Evolutionary conservation across 2,888 invertebrate genomes (phyloP), one percentile per base, ranked within the genome.

Genomic region (Chrysodeixis includens): DNA sequence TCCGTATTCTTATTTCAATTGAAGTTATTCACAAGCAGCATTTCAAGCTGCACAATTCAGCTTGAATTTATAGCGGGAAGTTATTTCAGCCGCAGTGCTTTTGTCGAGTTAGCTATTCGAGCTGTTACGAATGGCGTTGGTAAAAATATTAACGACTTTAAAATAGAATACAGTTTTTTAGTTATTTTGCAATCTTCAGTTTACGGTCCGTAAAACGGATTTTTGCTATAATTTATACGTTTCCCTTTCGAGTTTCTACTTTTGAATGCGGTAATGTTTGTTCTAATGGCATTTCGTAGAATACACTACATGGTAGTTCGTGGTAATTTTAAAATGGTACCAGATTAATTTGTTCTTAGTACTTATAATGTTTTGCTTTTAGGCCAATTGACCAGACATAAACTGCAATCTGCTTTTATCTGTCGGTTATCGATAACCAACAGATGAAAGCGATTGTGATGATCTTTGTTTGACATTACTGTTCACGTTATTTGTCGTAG

Each of bases 1-100:
- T 76, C 72, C 71, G 74, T 83, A 81, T 88, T 86, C 85, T 82
- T 88, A 87, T 88, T 89, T 88, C 87, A 88, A 88, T 88, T 81
- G 84, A 83, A 88, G 85, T 88, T 86, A 84, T 88, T 86, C 86
- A 86, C 82, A 83, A 69, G 80, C 81, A 62, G 76, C 81, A 76
- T 83, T 86, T 83, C 81, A 77, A 79, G 81, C 81, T 83, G 84
- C 74, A 71, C 74, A 62, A 65, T 87, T 85, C 84, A 83, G 82
- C 70, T 78, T 61, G 79, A 83, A 89, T 89, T 88, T 89, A 89
- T 88, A 74, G 85, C 72, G 67, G 76, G 72, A 83, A 88, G 86
- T 86, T 89, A 87, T 86, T 87, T 81, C 73, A 79, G 76, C 78
- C 76, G 73, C 79, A 81, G 68, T 69, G 71, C 71, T 68, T 78